Evolutionary conservation across 2,888 invertebrate genomes (phyloP).

Genomic region (Opisthograptis luteolata): DNA sequence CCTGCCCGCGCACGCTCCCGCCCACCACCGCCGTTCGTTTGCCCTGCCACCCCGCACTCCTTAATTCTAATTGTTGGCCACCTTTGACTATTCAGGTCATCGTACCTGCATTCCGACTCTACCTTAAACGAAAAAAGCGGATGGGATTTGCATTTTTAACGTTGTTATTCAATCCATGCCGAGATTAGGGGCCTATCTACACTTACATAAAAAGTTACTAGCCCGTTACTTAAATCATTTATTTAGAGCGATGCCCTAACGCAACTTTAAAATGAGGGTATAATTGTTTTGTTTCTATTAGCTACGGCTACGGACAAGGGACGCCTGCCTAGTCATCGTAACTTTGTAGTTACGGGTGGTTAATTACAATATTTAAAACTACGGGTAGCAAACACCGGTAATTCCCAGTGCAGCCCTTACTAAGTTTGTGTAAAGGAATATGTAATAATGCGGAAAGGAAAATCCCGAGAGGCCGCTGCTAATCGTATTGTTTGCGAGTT

Average conservation of each 20-base stretch:
- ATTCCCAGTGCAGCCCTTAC: constrained; percentile 12
- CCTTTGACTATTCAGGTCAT: constrained; percentile 77
- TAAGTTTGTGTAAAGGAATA: constrained; percentile 43
- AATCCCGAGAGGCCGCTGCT: constrained; percentile 47
- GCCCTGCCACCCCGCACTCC: constrained; percentile 45
- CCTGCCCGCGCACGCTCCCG: constrained; percentile 46
- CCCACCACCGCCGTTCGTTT: constrained; percentile 43
- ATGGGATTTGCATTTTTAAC: constrained; percentile 71
- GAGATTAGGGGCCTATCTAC: constrained; percentile 51
- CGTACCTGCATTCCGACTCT: constrained; percentile 72
- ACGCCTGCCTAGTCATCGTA: too few relatives aligned
- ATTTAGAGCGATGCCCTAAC: constrained; percentile 48
- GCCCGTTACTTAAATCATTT: constrained; percentile 58
- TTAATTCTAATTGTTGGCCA: constrained; percentile 77
- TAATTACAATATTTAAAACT: constrained; percentile 3
- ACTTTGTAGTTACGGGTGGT: too few relatives aligned
- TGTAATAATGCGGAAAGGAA: constrained; percentile 52
- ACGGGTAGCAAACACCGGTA: constrained; percentile 1
- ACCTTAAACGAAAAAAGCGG: constrained; percentile 57
- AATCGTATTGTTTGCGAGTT: constrained; percentile 46
- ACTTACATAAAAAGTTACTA: constrained; percentile 69
- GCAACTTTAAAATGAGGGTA: constrained; percentile 43
- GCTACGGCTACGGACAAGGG: background rate
- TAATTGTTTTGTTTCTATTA: constrained; percentile 34
- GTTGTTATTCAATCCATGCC: constrained; percentile 59